Percentiles rank a stretch among this genome's conserved stretches.
phyloP scores from a whole-genome alignment of 2,797 vertebrate genomes.

The Myotis myotis region DNA sequence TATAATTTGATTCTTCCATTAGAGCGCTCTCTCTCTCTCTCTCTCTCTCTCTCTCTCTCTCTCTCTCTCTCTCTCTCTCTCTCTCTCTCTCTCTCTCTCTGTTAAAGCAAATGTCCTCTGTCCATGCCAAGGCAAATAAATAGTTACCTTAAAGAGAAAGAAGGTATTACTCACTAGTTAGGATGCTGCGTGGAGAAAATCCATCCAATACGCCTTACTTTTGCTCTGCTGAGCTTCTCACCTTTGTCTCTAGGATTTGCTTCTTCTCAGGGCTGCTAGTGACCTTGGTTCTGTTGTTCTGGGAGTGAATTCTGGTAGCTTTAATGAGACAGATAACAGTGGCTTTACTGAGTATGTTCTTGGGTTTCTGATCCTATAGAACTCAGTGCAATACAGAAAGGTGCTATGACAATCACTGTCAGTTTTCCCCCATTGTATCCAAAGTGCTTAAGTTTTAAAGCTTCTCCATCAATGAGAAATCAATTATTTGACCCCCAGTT shows the following conservation, averaged over 20 bases:
- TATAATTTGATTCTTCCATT: slow-evolving; percentile 82
- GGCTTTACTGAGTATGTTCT: neutral
- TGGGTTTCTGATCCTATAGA: slow-evolving; percentile 15
- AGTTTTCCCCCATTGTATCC: neutral
- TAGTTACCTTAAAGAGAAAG: slow-evolving; percentile 73
- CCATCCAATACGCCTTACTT: neutral
- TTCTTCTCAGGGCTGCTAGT: neutral
- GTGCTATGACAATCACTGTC: neutral
- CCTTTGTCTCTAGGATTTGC: neutral
- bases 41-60: slow-evolving; percentile 46
- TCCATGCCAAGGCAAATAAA: slow-evolving; percentile 66
- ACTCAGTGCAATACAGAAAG: neutral
- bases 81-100: slow-evolving; percentile 11
- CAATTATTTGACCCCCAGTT: neutral
- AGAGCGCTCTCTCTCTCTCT: slow-evolving; percentile 62
- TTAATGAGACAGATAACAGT: neutral
- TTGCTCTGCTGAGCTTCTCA: neutral
- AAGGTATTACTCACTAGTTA: slow-evolving; percentile 35
- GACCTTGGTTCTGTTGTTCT: slow-evolving; percentile 17
- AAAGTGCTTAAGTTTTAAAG: slow-evolving; percentile 6
- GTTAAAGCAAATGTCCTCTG: slow-evolving; percentile 72
- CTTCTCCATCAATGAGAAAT: neutral
- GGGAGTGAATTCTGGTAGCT: neutral
- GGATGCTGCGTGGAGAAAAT: slow-evolving; percentile 16
- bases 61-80: neutral